phyloP scores from a whole-genome alignment of 2,888 invertebrate species.

The Phragmatobia fuliginosa region DNA sequence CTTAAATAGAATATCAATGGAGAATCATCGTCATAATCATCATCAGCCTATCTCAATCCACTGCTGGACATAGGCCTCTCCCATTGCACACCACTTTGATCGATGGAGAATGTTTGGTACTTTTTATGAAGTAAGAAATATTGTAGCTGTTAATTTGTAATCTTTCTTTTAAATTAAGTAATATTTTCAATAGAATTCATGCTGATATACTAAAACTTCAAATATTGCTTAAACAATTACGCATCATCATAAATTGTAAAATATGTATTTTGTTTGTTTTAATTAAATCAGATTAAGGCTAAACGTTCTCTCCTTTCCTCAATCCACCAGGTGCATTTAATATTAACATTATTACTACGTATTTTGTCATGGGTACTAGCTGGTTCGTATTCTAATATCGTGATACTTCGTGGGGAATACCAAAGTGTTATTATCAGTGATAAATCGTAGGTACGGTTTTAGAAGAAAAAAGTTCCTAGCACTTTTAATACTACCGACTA shows the following conservation, averaged over 20 bases:
- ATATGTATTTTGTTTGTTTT: neutral
- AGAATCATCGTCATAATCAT: too few species aligned
- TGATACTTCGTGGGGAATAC: conserved; percentile 59
- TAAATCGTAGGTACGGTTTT: conserved; percentile 60
- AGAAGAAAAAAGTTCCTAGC: conserved; percentile 74
- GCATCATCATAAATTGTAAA: neutral
- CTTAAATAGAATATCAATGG: neutral
- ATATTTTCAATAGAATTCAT: too few species aligned
- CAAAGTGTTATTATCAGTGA: conserved; percentile 70
- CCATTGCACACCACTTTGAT: too few species aligned
- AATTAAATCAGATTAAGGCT: neutral
- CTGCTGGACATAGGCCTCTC: too few species aligned
- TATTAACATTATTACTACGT: conserved; percentile 15
- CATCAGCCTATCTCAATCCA: too few species aligned
- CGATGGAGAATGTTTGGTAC: neutral
- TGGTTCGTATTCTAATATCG: conserved; percentile 38
- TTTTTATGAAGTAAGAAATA: neutral
- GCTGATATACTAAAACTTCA: neutral
- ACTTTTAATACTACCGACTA: conserved; percentile 45
- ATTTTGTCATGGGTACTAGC: conserved; percentile 32
- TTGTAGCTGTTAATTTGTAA: neutral
- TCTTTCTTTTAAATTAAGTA: too few species aligned
- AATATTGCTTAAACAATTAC: neutral
- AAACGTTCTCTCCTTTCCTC: neutral
- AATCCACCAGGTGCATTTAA: conserved; percentile 22